Conservation (phyloP, 2,888 invertebrate genomes). For the Plagodis pulveraria region DNA sequence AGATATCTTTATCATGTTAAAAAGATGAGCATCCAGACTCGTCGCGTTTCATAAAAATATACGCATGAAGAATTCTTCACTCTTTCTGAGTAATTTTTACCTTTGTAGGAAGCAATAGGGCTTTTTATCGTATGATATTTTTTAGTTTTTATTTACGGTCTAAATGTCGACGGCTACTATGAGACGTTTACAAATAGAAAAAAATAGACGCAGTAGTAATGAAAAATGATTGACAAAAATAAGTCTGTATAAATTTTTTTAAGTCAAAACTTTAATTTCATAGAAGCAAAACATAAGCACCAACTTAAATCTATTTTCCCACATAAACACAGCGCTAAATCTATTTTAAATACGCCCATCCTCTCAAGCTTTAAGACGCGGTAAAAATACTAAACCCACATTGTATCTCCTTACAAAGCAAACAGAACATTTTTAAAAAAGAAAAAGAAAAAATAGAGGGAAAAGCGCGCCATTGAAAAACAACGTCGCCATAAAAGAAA, state of each 20-base stretch:
- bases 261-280: too few relatives aligned
- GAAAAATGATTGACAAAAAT: too few relatives aligned
- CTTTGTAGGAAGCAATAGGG: not conserved
- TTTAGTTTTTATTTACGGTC: too few relatives aligned
- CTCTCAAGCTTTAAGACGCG: conserved; percentile 45
- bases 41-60: too few relatives aligned
- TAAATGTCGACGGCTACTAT: too few relatives aligned
- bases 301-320: conserved; percentile 15
- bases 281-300: not conserved
- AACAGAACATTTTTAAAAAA: conserved; percentile 80
- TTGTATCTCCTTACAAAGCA: conserved; percentile 76
- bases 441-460: conserved; percentile 62
- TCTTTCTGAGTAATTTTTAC: too few relatives aligned
- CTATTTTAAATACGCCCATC: conserved; percentile 43
- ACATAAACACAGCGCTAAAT: conserved; percentile 30
- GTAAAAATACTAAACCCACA: conserved; percentile 72
- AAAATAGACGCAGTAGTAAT: too few relatives aligned
- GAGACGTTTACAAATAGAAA: too few relatives aligned
- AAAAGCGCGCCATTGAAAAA: conserved; percentile 82
- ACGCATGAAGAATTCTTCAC: not conserved
- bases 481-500: conserved; percentile 82
- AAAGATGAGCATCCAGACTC: not conserved
- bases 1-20: not conserved
- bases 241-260: too few relatives aligned
- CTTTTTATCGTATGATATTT: too few relatives aligned